phyloP scores from a whole-genome alignment of 2,113 vertebrate genomes.

The Cariama cristata region DNA sequence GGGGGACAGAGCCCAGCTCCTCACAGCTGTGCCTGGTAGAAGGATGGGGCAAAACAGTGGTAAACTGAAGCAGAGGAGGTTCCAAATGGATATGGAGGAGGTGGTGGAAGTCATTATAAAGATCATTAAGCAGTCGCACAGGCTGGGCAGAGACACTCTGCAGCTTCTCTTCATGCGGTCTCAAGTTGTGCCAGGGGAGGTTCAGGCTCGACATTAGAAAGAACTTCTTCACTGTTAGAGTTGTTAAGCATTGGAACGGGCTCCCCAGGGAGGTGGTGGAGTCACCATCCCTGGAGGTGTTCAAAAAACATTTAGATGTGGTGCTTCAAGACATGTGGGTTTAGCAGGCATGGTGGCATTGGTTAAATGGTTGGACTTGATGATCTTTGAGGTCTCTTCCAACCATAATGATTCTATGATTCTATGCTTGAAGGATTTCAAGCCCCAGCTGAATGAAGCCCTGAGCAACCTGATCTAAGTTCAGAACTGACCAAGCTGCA shows the following conservation, averaged over 20 bases:
- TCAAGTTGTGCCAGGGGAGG: no score
- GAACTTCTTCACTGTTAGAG: no score
- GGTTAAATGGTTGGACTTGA: no score
- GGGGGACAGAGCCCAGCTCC: background rate
- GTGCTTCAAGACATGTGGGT: no score
- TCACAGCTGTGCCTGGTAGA: background rate
- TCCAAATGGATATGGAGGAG: background rate
- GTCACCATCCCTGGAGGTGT: no score
- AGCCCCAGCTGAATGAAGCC: fast-evolving
- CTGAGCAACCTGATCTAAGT: background rate
- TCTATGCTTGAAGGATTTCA: background rate
- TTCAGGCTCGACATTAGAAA: no score
- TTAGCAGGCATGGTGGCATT: no score
- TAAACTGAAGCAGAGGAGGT: background rate
- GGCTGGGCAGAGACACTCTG: fast-evolving
- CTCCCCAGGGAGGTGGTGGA: no score
- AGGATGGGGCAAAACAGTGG: background rate
- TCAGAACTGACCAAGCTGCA: background rate
- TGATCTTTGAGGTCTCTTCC: no score
- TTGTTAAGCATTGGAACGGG: no score
- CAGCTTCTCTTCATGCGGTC: background rate
- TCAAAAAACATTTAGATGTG: no score
- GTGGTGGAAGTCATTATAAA: background rate
- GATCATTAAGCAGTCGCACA: background rate
- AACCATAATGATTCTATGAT: no score